Conservation (phyloP, 2,888 invertebrate species). For the Ditula angustiorana region DNA sequence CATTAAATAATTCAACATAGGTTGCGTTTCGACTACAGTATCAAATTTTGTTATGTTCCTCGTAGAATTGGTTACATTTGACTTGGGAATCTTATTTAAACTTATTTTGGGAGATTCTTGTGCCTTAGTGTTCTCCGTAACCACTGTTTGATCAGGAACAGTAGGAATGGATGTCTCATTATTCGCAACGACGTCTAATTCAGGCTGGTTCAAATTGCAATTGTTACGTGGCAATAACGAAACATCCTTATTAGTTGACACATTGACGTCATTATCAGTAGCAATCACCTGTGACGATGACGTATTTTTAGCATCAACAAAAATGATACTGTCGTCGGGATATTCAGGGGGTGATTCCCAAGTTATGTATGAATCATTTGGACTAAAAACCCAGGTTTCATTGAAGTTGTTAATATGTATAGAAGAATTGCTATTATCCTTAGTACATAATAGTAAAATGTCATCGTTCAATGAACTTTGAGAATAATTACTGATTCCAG, state of each 20-base stretch:
- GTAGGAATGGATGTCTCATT: neutral
- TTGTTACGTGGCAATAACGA: neutral
- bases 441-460: neutral
- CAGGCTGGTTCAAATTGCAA: neutral
- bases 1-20: neutral
- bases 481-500: neutral
- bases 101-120: neutral
- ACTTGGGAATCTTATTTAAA: neutral
- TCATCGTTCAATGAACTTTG: neutral
- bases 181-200: neutral
- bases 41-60: neutral
- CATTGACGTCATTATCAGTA: neutral
- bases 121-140: too few species aligned
- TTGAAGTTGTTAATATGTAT: neutral
- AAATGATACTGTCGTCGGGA: constrained; percentile 28
- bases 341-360: constrained; percentile 1
- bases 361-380: constrained; percentile 8
- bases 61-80: neutral
- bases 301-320: constrained; percentile 7
- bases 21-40: neutral
- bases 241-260: neutral
- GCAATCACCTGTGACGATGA: neutral
- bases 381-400: neutral
- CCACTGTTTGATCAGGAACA: neutral
- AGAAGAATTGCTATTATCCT: neutral